Evolutionary conservation across 2,797 vertebrate genomes (phyloP), one percentile per base, ranked within the genome.

Genomic region (Chanos chanos): DNA sequence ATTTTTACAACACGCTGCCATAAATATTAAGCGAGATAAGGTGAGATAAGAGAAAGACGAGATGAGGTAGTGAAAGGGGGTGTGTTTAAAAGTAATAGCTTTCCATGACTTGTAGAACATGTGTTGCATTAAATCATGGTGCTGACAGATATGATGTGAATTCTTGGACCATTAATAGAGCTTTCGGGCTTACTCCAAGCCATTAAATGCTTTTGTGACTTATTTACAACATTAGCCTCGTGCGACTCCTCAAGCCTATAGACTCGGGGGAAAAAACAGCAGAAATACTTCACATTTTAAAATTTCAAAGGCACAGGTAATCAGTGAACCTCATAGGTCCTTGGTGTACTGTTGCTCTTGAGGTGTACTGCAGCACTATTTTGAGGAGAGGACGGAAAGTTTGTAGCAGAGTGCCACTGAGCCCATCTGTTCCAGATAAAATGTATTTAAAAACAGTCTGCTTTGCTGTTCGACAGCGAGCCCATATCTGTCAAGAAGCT

Each of bases 11-110:
- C 68, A n/a, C 53, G 57, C 41, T 0, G 43, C 55, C 81, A 79
- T 87, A 86, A 87, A 87, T 85, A 81, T 85, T 59, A 67, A 58
- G 75, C 73, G 49, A 81, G 83, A 83, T 80, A 86, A 78, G 70
- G 47, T 44, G 4, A 80, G 76, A 83, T 80, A 74, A 81, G 71
- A 64, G 68, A 67, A 59, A 75, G 52, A 51, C 2, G 25, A 79
- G 79, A 82, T 76, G 62, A 69, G 61, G 71, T 33, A 3, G 57
- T 62, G 63, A 57, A 40, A 61, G 60, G 66, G 21, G 34, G 54
- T 83, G 66, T 41, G 64, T 61, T 61, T 65, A 39, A 64, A 71
- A 64, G 57, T 78, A 83, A 79, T 75, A 71, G 77, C 80, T 33
- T 24, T 73, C 68, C 76, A 70, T 50, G 79, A 79, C 61, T 1